Conservation (phyloP, 2,113 vertebrate genomes). For the Pelecanoides urinatrix region DNA sequence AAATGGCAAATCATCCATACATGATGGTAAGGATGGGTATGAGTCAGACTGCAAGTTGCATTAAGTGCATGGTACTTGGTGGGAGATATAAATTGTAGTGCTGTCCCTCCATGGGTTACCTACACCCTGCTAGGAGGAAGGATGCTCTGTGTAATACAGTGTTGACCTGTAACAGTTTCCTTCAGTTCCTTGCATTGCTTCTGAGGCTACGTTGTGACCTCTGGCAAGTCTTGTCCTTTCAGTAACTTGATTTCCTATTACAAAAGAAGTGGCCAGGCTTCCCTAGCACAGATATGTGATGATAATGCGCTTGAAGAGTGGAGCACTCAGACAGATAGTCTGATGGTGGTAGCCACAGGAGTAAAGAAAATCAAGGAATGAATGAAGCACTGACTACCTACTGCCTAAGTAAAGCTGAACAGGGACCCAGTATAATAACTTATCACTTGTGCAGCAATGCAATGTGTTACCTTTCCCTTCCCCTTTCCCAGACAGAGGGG, state of each 20-base stretch:
- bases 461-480: fast-evolving
- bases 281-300: background rate
- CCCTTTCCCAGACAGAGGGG: background rate
- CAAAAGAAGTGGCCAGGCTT: background rate
- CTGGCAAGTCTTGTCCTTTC: background rate
- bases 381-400: background rate
- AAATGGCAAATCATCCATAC: background rate
- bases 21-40: background rate
- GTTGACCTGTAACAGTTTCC: background rate
- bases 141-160: background rate
- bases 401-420: background rate
- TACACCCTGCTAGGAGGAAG: background rate
- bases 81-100: background rate
- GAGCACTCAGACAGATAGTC: background rate
- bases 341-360: background rate
- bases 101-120: background rate
- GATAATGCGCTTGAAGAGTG: background rate
- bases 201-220: background rate
- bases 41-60: background rate
- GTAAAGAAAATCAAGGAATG: background rate
- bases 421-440: background rate
- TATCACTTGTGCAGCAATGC: background rate
- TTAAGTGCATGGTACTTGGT: background rate
- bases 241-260: background rate
- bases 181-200: background rate